These are phyloP conservation scores for Leguminivora glycinivorella DNA, from an alignment of 1,140 invertebrate species.

Conservation along the genomic window DNA sequence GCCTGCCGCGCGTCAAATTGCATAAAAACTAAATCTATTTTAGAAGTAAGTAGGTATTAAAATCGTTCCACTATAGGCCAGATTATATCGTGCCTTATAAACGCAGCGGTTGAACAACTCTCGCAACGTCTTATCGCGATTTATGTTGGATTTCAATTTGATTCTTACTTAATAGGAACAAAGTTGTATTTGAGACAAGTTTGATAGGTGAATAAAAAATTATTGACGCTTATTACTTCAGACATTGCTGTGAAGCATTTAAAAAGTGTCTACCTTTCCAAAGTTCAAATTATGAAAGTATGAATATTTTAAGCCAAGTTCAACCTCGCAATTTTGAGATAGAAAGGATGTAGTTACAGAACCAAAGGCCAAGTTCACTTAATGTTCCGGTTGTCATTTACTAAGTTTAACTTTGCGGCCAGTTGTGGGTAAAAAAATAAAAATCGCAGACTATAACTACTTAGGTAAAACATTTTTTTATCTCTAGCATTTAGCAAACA, in stretches of 20 bases:
- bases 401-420: neutral
- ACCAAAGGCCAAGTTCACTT: neutral
- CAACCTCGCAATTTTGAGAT: conserved; percentile 12
- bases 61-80: conserved; percentile 40
- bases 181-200: neutral
- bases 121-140: neutral
- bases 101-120: conserved; percentile 35
- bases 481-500: too few species aligned
- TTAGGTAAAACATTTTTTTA: neutral
- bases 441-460: neutral
- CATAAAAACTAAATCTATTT: conserved; percentile 55
- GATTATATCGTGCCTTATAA: conserved; percentile 48
- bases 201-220: neutral
- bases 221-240: neutral
- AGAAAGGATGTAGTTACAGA: neutral
- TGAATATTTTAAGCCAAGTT: conserved; percentile 25
- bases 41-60: conserved; percentile 49
- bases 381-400: neutral
- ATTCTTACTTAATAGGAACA: neutral
- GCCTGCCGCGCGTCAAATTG: conserved; percentile 34
- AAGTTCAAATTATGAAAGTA: conserved; percentile 25
- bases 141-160: neutral
- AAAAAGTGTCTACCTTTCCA: conserved; percentile 26
- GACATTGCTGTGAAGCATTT: conserved; percentile 34
- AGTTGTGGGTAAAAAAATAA: neutral